These are phyloP conservation scores for Synanthedon tipuliformis DNA, from an alignment of 2,888 invertebrate species.

Conservation along the genomic window DNA sequence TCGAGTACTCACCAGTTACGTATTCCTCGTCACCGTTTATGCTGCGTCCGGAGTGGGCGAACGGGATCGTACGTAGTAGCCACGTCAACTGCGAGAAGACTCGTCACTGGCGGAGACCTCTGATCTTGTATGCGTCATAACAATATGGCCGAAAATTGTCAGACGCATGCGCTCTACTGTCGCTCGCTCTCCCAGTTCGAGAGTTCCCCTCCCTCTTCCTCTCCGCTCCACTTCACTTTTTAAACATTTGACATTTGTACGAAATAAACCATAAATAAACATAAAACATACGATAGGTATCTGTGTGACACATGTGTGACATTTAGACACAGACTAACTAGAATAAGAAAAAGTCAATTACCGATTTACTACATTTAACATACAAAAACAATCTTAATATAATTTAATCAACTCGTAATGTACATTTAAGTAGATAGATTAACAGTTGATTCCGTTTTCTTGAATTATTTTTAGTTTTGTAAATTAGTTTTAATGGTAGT, in stretches of 20 bases:
- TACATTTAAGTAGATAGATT: too few relatives aligned
- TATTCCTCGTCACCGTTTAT: conserved; percentile 95
- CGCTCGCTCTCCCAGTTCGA: too few relatives aligned
- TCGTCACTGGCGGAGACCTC: conserved; percentile 85
- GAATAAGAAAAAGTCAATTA: background rate
- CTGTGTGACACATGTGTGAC: too few relatives aligned
- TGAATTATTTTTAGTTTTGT: too few relatives aligned
- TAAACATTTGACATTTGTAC: background rate
- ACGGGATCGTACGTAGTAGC: conserved; percentile 92
- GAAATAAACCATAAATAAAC: too few relatives aligned
- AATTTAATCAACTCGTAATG: too few relatives aligned
- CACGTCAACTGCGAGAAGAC: conserved; percentile 90
- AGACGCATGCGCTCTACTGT: conserved; percentile 49
- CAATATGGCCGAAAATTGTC: conserved; percentile 75
- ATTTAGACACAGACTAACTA: background rate
- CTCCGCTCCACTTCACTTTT: background rate
- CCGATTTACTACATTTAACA: too few relatives aligned
- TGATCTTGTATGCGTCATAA: conserved; percentile 82
- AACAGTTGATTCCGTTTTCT: too few relatives aligned
- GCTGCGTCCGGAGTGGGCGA: conserved; percentile 94
- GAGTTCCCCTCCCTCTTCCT: too few relatives aligned
- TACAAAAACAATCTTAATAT: too few relatives aligned
- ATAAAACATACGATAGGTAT: background rate
- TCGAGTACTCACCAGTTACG: conserved; percentile 89
- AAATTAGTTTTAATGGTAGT: too few relatives aligned